These are phyloP conservation scores for Coelogynopora nodosa DNA, from an alignment of 2,888 invertebrate species.

Conservation along the genomic window DNA sequence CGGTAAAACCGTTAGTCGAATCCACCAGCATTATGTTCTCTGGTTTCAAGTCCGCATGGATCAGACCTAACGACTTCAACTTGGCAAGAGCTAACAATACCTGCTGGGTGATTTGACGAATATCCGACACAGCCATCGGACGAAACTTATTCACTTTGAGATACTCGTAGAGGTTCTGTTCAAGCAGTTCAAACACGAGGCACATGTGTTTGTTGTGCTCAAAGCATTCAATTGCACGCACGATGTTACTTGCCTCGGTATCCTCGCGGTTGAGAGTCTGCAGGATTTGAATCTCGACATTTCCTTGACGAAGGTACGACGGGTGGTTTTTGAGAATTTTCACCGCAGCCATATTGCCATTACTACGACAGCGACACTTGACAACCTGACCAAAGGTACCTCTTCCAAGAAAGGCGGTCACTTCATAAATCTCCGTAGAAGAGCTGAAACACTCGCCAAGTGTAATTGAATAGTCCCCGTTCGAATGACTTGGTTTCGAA, in stretches of 20 bases:
- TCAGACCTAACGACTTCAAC: slow-evolving; percentile 93
- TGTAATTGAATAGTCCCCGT: slow-evolving; percentile 91
- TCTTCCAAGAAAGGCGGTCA: slow-evolving; percentile 95
- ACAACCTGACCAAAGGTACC: slow-evolving; percentile 98
- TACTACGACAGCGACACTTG: slow-evolving; percentile 99
- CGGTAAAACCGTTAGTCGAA: slow-evolving; percentile 64
- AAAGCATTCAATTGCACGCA: slow-evolving; percentile 98
- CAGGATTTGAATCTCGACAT: slow-evolving; percentile 81
- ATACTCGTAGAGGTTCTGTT: slow-evolving; percentile 99
- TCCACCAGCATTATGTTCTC: slow-evolving; percentile 99
- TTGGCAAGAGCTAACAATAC: slow-evolving; percentile 77
- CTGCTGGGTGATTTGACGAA: slow-evolving; percentile 96
- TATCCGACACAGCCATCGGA: slow-evolving; percentile 93
- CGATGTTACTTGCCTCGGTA: slow-evolving; percentile 83
- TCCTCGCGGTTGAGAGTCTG: slow-evolving; percentile 62
- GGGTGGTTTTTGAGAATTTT: slow-evolving; percentile 99
- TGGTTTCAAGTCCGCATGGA: slow-evolving; percentile 98
- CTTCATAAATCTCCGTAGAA: slow-evolving; percentile 84
- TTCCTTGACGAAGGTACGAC: slow-evolving; percentile 98
- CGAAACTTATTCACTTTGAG: slow-evolving; percentile 99
- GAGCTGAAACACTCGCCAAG: slow-evolving; percentile 96
- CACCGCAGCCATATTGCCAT: slow-evolving; percentile 99
- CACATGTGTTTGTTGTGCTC: slow-evolving; percentile 99
- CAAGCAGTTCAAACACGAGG: slow-evolving; percentile 98
- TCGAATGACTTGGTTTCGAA: slow-evolving; percentile 65